Percentiles rank a stretch among this genome's conserved stretches.
Conservation (phyloP, 2,888 invertebrate species). For the Dryocosmus kuriphilus region DNA sequence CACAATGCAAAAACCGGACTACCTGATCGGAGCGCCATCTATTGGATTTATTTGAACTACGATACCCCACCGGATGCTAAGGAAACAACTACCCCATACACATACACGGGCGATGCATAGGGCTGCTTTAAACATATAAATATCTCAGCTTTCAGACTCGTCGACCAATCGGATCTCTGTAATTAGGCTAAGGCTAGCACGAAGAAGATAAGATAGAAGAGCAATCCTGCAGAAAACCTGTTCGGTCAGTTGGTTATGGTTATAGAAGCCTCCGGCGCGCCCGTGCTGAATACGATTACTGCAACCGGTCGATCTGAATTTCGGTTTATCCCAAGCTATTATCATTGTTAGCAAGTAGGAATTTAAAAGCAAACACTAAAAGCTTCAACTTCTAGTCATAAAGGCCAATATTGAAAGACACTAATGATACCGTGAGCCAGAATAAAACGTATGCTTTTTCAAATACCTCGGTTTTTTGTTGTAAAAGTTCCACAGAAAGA, state of each 20-base stretch:
- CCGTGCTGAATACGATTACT: constrained; percentile 49
- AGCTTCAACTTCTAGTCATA: neutral
- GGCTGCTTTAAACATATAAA: too few relatives aligned
- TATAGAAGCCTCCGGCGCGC: constrained; percentile 56
- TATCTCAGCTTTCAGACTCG: constrained; percentile 12
- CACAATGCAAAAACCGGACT: too few relatives aligned
- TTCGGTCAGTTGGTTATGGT: constrained; percentile 48
- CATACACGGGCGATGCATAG: too few relatives aligned
- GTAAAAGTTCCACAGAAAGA: neutral
- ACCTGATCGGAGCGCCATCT: too few relatives aligned
- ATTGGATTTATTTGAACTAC: too few relatives aligned
- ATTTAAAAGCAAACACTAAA: constrained; percentile 1
- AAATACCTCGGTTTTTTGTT: neutral
- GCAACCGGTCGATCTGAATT: constrained; percentile 1
- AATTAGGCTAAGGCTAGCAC: constrained; percentile 55
- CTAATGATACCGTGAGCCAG: neutral
- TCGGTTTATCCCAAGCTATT: constrained; percentile 10
- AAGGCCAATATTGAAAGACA: neutral
- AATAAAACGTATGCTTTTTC: neutral
- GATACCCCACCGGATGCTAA: too few relatives aligned
- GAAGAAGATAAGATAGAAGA: constrained; percentile 45
- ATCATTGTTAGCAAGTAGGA: neutral
- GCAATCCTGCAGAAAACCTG: constrained; percentile 52
- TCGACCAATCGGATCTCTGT: constrained; percentile 47
- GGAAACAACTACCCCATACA: too few relatives aligned